Conservation (phyloP, 2,113 vertebrate species). For the Triplophysa siluroides region DNA sequence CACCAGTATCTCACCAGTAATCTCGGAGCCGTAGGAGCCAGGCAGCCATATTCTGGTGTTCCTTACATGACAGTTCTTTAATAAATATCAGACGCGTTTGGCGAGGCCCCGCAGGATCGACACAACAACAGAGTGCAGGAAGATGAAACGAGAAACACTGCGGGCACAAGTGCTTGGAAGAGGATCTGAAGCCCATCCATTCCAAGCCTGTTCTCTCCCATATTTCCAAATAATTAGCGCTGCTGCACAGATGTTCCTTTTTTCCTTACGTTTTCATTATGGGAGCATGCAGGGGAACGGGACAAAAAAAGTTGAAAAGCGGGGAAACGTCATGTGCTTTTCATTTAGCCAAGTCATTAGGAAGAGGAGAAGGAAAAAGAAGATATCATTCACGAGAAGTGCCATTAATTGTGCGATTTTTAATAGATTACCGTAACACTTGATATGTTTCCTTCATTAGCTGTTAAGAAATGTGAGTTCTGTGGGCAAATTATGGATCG, state of each 20-base stretch:
- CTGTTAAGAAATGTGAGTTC: slow-evolving; percentile 7
- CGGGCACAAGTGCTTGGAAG: slow-evolving; percentile 73
- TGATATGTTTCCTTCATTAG: slow-evolving; percentile 27
- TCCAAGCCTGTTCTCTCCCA: slow-evolving; percentile 61
- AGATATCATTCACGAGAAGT: slow-evolving; percentile 56
- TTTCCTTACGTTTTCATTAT: slow-evolving; percentile 50
- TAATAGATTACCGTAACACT: slow-evolving; percentile 20
- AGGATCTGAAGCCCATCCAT: slow-evolving; percentile 71
- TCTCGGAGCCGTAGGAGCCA: slow-evolving; percentile 33
- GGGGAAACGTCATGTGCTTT: slow-evolving; percentile 70
- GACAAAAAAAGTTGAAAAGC: slow-evolving; percentile 42
- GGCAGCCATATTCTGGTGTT: slow-evolving; percentile 46
- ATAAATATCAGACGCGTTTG: slow-evolving; percentile 59
- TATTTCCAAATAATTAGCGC: slow-evolving; percentile 76
- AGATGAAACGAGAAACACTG: slow-evolving; percentile 71
- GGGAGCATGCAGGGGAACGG: slow-evolving; percentile 55
- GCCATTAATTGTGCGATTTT: slow-evolving; percentile 30
- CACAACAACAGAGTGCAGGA: slow-evolving; percentile 54
- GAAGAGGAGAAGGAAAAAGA: slow-evolving; percentile 53
- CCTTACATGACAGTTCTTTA: slow-evolving; percentile 58
- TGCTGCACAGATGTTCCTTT: slow-evolving; percentile 75
- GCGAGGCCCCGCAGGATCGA: slow-evolving; percentile 54
- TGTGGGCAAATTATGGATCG: slow-evolving; percentile 1
- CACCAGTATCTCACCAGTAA: slow-evolving; percentile 31
- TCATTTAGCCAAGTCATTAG: slow-evolving; percentile 67